These are phyloP conservation scores for Drosophila rubida DNA, from an alignment of 2,888 invertebrate species.

Conservation along the genomic window DNA sequence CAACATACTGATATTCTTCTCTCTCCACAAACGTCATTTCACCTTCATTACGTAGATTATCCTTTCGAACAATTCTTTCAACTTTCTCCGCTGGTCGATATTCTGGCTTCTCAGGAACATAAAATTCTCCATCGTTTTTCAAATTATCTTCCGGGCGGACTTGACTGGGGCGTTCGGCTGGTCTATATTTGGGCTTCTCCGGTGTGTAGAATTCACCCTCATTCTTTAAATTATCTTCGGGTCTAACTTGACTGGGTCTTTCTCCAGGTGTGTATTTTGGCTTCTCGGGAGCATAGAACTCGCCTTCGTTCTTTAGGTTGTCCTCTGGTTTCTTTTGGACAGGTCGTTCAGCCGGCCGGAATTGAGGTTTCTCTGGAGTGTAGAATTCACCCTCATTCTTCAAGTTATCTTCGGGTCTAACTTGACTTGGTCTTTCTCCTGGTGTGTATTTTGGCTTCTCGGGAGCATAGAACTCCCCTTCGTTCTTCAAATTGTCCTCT, in stretches of 20 bases:
- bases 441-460: not conserved
- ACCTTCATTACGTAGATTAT: conserved; percentile 86
- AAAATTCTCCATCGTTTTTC: conserved; percentile 23
- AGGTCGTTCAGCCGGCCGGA: conserved; percentile 85
- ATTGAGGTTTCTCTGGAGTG: conserved; percentile 84
- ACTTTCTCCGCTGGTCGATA: conserved; percentile 32
- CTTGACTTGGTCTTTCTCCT: conserved; percentile 82
- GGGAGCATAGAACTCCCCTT: conserved; percentile 86
- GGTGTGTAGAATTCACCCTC: conserved; percentile 86
- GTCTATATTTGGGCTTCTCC: conserved; percentile 82
- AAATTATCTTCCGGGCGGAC: conserved; percentile 86
- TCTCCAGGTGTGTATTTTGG: too few species aligned
- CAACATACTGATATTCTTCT: conserved; percentile 79
- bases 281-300: too few species aligned
- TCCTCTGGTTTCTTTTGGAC: conserved; percentile 85
- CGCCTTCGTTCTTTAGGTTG: conserved; percentile 72
- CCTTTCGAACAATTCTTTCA: conserved; percentile 71
- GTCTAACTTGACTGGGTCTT: too few species aligned
- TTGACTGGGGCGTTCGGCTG: conserved; percentile 85
- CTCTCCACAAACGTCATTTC: conserved; percentile 78
- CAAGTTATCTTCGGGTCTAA: conserved; percentile 87
- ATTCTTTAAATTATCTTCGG: conserved; percentile 64
- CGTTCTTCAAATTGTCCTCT: conserved; percentile 87
- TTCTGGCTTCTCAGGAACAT: conserved; percentile 68
- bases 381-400: conserved; percentile 80